These are phyloP conservation scores for Drosophila peninsularis DNA, from an alignment of 2,888 invertebrate species.

Conservation along the genomic window DNA sequence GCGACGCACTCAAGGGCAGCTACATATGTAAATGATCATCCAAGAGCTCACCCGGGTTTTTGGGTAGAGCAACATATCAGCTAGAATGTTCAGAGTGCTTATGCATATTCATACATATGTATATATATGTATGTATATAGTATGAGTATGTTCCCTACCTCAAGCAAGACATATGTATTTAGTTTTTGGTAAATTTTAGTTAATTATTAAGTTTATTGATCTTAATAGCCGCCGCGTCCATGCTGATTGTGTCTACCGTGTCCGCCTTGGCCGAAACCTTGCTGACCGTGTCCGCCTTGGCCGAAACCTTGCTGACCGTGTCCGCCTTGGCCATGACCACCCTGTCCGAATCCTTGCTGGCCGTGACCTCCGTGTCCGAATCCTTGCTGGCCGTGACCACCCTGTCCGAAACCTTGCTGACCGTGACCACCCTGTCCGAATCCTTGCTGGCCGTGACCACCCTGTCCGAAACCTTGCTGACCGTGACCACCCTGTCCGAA, in stretches of 20 bases:
- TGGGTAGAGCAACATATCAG: not conserved
- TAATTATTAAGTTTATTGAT: conserved; percentile 9
- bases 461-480: conserved; percentile 38
- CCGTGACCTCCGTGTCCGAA: conserved; percentile 29
- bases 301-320: conserved; percentile 41
- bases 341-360: conserved; percentile 24
- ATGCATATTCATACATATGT: too few relatives aligned
- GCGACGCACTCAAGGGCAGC: not conserved
- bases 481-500: conserved; percentile 39
- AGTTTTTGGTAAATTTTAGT: not conserved
- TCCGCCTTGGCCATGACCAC: conserved; percentile 40
- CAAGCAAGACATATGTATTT: not conserved
- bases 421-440: conserved; percentile 16
- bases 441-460: conserved; percentile 46
- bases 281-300: conserved; percentile 28
- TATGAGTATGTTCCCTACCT: not conserved
- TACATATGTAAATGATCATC: not conserved
- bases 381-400: conserved; percentile 47
- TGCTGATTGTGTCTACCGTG: not conserved
- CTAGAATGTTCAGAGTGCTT: too few relatives aligned
- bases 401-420: conserved; percentile 10
- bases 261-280: conserved; percentile 14
- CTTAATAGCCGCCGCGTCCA: conserved; percentile 24
- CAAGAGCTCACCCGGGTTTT: too few relatives aligned
- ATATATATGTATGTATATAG: not conserved